Evolutionary conservation across 2,888 invertebrate species (phyloP).

Genomic region (Mechanitis messenoides): DNA sequence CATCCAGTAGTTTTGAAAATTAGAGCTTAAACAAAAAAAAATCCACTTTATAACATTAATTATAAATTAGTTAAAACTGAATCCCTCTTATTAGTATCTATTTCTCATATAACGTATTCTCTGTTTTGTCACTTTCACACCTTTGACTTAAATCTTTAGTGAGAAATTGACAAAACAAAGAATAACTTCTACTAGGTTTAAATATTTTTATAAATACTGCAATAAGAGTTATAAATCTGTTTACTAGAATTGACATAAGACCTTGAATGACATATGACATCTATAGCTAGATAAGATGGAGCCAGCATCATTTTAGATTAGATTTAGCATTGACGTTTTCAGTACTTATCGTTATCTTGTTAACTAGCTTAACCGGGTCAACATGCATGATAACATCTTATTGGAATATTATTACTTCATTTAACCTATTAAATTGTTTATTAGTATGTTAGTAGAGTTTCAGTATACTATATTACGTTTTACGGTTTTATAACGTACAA

Average conservation of each 20-base stretch:
- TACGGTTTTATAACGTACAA: too few relatives aligned
- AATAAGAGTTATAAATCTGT: neutral
- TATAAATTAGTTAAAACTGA: too few relatives aligned
- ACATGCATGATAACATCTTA: slow-evolving; percentile 2
- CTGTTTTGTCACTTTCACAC: too few relatives aligned
- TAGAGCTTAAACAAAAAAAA: too few relatives aligned
- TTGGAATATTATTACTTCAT: neutral
- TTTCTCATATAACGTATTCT: too few relatives aligned
- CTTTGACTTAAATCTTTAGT: too few relatives aligned
- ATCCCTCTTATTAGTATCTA: too few relatives aligned
- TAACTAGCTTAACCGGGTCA: neutral
- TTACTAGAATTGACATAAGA: neutral
- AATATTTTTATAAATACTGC: too few relatives aligned
- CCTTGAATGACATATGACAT: neutral
- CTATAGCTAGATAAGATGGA: neutral
- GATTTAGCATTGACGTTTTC: neutral
- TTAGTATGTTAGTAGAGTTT: neutral
- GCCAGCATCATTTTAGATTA: slow-evolving; percentile 1
- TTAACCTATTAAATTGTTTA: neutral
- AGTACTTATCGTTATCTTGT: neutral
- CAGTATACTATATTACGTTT: neutral
- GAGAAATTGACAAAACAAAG: too few relatives aligned
- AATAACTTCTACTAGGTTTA: too few relatives aligned
- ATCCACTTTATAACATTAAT: too few relatives aligned
- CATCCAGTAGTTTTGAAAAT: too few relatives aligned